Evolutionary conservation across 2,888 invertebrate species (phyloP).

Genomic region (Plutella xylostella): DNA sequence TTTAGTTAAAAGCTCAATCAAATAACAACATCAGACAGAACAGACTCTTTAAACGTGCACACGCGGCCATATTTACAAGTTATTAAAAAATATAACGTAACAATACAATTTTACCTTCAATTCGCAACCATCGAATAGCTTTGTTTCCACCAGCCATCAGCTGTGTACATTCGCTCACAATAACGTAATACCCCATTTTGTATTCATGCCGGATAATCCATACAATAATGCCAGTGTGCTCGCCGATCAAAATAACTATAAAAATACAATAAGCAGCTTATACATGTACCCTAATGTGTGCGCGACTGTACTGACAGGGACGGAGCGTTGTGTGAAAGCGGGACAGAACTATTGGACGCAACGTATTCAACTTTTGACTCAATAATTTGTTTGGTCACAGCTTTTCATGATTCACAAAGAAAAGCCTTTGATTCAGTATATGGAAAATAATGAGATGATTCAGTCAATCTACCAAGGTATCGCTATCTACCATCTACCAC

Average conservation of each 20-base stretch:
- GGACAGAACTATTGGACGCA: conserved; percentile 8
- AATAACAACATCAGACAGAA: no score
- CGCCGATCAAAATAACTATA: conserved; percentile 66
- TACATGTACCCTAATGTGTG: conserved; percentile 53
- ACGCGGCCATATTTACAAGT: conserved; percentile 38
- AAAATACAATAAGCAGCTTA: conserved; percentile 68
- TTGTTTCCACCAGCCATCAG: conserved; percentile 50
- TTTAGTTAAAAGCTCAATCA: no score
- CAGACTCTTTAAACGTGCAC: background rate
- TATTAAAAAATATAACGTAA: conserved; percentile 37
- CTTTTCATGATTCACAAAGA: conserved; percentile 24
- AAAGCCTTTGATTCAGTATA: conserved; percentile 5
- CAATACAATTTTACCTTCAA: conserved; percentile 38
- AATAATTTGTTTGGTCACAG: conserved; percentile 38
- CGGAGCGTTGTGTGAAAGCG: conserved; percentile 16
- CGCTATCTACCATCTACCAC: no score
- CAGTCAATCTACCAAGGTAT: no score
- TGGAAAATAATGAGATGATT: background rate
- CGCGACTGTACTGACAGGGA: conserved; percentile 35
- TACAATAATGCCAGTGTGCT: conserved; percentile 48
- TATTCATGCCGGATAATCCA: conserved; percentile 58
- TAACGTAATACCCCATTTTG: conserved; percentile 49
- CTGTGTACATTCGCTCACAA: conserved; percentile 56
- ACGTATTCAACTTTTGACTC: conserved; percentile 33
- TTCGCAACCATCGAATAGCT: conserved; percentile 39